Base-by-base conservation (phyloP, 2,888 invertebrate genomes). In the Xylota segnis region DNA sequence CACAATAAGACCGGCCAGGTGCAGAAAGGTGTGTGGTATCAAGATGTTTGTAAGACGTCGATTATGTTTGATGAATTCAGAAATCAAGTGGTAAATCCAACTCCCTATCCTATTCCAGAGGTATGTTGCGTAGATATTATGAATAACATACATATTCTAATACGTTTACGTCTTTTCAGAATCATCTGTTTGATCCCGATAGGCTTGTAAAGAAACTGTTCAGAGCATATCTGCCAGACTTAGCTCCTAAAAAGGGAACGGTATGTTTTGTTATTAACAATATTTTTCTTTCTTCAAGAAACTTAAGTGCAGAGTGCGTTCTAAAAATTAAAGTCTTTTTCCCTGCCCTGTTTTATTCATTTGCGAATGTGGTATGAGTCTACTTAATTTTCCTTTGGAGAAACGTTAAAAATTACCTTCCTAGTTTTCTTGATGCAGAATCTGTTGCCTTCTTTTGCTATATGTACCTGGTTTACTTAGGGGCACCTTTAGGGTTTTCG, bases 21-120 rank as follows among this genome's bases (percentile, higher is more conserved):
- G 16, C 92, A 92, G 82, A 92, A 92, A 63, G 92, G 92, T 4
- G 89, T 91, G 79, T 92, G 92, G 92, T 88, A 89, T 47, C 88
- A 90, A 40, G 90, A 89, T 79, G 81, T 89, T 18, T 91, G 90
- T 18, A 90, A 90, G 74, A 78, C 88, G 0, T 91, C 92, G 0
- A 83, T 90, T 29, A 83, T 92, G 14, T 89, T 90, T 63, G 92
- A 92, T 68, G 90, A 90, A 6, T 87, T 87, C 27, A 88, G 92
- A 0, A 83, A 91, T 66, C 89, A 90, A 29, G 89, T 83, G 0
- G 76, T 87, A 18, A 16, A 12, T 2, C 88, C 90, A 6, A 90
- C 91, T 0, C 79, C 83, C 0, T 91, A 89, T 88, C 89, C 90
- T 4, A 91, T 92, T 58, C 89, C 90, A 2, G 56, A 63, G 87